phyloP scores from a whole-genome alignment of 2,888 invertebrate species.

The Pachydiplax longipennis region DNA sequence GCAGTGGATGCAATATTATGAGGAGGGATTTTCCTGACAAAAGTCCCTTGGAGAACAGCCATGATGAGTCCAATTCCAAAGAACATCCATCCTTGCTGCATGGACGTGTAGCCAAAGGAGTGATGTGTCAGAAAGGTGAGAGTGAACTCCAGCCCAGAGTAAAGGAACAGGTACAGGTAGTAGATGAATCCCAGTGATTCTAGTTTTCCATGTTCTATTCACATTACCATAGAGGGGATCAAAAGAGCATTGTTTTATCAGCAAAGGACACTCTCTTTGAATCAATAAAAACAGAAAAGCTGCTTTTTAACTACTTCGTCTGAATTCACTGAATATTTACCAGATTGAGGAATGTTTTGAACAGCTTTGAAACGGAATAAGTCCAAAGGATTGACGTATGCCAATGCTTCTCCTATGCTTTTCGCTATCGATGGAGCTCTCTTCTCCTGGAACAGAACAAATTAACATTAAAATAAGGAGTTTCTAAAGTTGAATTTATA shows the following conservation, averaged over 20 bases:
- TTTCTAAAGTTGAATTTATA: too few species aligned
- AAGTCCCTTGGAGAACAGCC: constrained; percentile 89
- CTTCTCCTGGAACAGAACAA: constrained; percentile 64
- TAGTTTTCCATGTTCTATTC: constrained; percentile 71
- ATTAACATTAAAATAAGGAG: neutral
- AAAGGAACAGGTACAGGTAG: constrained; percentile 91
- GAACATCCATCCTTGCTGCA: constrained; percentile 99
- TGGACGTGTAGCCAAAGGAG: constrained; percentile 86
- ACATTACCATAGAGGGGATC: too few species aligned
- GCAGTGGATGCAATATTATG: constrained; percentile 76
- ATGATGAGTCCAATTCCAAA: constrained; percentile 90
- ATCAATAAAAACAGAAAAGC: too few species aligned
- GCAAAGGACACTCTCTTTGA: too few species aligned
- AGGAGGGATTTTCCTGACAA: constrained; percentile 80
- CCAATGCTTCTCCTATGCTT: constrained; percentile 70
- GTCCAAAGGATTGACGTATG: constrained; percentile 69
- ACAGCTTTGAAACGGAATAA: constrained; percentile 67
- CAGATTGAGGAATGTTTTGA: constrained; percentile 56
- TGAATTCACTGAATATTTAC: too few species aligned
- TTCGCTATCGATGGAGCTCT: constrained; percentile 73
- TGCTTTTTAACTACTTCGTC: too few species aligned
- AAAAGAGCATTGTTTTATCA: too few species aligned
- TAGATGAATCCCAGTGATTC: constrained; percentile 77
- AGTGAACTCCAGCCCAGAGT: constrained; percentile 97
- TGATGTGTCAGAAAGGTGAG: constrained; percentile 95